These are phyloP conservation scores for Chymomyza amoena DNA, from an alignment of 2,888 invertebrate genomes.

Conservation along the genomic window DNA sequence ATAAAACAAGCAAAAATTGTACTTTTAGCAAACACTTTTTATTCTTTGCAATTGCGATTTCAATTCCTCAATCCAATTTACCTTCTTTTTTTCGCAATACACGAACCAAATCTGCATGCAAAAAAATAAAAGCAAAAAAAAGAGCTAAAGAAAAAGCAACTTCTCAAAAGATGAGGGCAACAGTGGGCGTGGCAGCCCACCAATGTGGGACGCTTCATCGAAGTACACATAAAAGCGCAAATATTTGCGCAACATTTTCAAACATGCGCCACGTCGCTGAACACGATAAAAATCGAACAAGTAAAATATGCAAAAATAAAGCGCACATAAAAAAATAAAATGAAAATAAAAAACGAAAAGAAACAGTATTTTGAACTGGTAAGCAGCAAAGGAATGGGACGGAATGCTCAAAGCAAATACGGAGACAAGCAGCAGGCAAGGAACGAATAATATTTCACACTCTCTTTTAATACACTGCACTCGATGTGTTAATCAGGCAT, in stretches of 20 bases:
- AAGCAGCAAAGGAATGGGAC: not conserved
- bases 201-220: slow-evolving; percentile 5
- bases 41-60: slow-evolving; percentile 58
- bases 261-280: slow-evolving; percentile 41
- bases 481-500: too few relatives aligned
- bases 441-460: not conserved
- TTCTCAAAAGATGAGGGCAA: not conserved
- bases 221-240: slow-evolving; percentile 69
- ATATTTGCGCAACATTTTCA: slow-evolving; percentile 70
- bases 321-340: slow-evolving; percentile 37
- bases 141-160: slow-evolving; percentile 15
- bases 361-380: not conserved
- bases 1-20: slow-evolving; percentile 47
- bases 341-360: slow-evolving; percentile 15
- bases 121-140: slow-evolving; percentile 31
- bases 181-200: not conserved
- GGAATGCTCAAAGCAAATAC: slow-evolving; percentile 16
- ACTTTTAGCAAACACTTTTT: slow-evolving; percentile 21
- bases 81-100: slow-evolving; percentile 52
- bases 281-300: slow-evolving; percentile 65
- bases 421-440: not conserved
- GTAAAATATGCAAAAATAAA: slow-evolving; percentile 66
- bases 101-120: slow-evolving; percentile 50
- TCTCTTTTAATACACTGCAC: not conserved
- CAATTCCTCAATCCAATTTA: slow-evolving; percentile 71